Evolutionary conservation across 2,888 invertebrate species (phyloP), one percentile per base, ranked within the genome.

Genomic region (Mythimna ferrago): DNA sequence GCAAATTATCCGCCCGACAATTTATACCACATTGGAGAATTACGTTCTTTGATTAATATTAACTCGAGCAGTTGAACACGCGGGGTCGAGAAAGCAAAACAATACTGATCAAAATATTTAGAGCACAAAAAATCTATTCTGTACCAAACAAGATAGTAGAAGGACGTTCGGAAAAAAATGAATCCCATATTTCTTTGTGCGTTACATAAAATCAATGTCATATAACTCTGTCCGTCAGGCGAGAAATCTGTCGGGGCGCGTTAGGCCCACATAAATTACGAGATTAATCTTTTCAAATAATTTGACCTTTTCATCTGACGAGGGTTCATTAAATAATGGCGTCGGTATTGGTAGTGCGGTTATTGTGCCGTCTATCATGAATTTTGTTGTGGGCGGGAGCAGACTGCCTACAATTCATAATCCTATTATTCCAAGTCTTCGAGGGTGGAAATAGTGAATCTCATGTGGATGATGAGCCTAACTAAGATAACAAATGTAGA

Each of bases 271-370:
- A 95, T 95, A 95, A 94, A 94, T 95, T 93, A 95, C 91, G 91
- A 94, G 96, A 96, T 96, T 96, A 96, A 96, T 96, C 96, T 95
- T 94, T 94, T 94, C 93, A 96, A 96, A 96, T 94, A 95, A 95
- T 96, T 95, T 96, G 96, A 96, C 96, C 96, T 96, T 95, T 95
- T 92, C 94, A 94, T 94, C 92, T 95, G 96, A 95, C 96, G 95
- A 96, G 96, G 96, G 95, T 96, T 95, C 95, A 96, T 96, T 95
- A 95, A 96, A 95, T 96, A 96, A 96, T 95, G 92, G 92, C 93
- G 91, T 93, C 90, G 91, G 93, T 95, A 95, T 95, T 93, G 95
- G 93, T 93, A 92, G 92, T 91, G 91, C 89, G 92, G 93, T 95
- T 94, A 96, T 96, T 95, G 96, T 96, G 91, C 94, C 95, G 96